These are phyloP conservation scores for Nannobrachium achirus DNA, from an alignment of 2,113 vertebrate genomes.

Conservation along the genomic window DNA sequence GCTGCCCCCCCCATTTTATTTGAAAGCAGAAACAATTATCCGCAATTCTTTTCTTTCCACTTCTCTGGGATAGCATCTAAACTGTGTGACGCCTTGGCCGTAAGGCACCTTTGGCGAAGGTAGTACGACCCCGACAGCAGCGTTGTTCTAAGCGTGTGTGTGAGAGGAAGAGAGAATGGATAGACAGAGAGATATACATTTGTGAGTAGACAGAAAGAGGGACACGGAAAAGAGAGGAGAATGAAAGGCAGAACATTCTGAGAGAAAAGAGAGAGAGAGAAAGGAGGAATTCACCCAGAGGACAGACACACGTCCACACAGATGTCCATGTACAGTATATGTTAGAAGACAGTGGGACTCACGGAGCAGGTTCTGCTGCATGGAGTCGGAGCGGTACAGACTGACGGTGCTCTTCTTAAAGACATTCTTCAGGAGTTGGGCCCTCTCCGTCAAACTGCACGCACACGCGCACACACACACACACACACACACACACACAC, in stretches of 20 bases:
- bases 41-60: neutral
- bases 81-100: neutral
- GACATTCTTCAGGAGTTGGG: constrained; percentile 97
- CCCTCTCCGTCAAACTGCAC: constrained; percentile 91
- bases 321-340: too few species aligned
- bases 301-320: neutral
- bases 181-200: neutral
- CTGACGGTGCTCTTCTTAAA: constrained; percentile 98
- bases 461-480: constrained; percentile 28
- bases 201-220: neutral
- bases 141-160: too few species aligned
- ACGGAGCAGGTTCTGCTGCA: constrained; percentile 97
- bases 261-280: neutral
- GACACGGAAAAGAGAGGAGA: neutral
- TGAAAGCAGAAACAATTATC: constrained; percentile 25
- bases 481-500: constrained; percentile 44
- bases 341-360: constrained; percentile 73
- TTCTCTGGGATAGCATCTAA: constrained; percentile 2
- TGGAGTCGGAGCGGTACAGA: constrained; percentile 92
- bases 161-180: neutral
- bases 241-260: neutral
- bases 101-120: constrained; percentile 9
- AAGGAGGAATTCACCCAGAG: neutral
- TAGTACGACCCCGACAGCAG: too few species aligned
- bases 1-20: constrained; percentile 11